Conservation (phyloP, 2,888 invertebrate species). For the Epirrita christyi region DNA sequence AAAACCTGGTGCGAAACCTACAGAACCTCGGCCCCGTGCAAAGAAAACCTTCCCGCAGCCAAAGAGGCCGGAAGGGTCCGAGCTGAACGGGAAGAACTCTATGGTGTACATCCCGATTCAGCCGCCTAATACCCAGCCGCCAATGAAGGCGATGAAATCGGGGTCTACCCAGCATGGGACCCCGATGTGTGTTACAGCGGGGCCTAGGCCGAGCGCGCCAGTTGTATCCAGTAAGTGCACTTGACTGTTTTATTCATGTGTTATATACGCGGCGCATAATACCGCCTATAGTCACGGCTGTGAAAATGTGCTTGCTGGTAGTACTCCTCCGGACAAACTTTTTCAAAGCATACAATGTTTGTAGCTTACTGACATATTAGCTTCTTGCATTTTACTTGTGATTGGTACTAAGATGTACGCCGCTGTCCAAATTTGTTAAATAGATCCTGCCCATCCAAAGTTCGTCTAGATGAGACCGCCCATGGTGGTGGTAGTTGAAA, state of each 20-base stretch:
- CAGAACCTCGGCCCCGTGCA: conserved; percentile 59
- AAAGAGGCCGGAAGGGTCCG: conserved; percentile 66
- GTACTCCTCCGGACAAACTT: no score
- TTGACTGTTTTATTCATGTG: background rate
- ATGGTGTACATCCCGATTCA: conserved; percentile 81
- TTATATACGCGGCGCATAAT: no score
- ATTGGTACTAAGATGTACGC: no score
- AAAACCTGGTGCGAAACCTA: conserved; percentile 38
- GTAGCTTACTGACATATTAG: no score
- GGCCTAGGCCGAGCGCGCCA: conserved; percentile 39
- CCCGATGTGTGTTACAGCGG: conserved; percentile 15
- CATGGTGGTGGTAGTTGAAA: no score
- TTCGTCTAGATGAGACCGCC: no score
- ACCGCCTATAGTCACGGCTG: no score
- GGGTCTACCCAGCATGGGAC: conserved; percentile 22
- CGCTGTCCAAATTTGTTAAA: no score
- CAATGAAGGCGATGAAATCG: conserved; percentile 47
- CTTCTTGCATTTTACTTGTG: no score
- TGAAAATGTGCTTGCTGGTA: no score
- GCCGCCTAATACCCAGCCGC: conserved; percentile 71
- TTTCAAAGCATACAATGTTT: no score
- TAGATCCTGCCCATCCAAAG: no score
- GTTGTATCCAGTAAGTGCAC: conserved; percentile 42
- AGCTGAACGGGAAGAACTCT: conserved; percentile 73
- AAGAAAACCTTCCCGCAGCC: conserved; percentile 75